Base-by-base conservation (phyloP, 2,797 vertebrate species). In the Sebastes cheni region DNA sequence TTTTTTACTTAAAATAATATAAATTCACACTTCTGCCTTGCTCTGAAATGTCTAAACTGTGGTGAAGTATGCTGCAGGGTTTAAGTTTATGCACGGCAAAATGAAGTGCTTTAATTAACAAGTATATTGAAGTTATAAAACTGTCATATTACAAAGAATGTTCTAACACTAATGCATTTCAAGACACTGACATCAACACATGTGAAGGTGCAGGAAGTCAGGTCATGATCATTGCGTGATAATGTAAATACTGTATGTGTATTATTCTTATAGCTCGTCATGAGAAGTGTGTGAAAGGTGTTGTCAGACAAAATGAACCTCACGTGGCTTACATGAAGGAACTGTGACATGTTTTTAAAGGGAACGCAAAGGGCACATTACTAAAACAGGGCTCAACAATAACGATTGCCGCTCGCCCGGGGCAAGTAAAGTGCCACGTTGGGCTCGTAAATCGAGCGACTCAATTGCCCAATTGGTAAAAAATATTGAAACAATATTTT, bases 281-380 rank as follows among this genome's bases (percentile, higher is more conserved):
- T 77, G 60, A 72, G 22, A 59, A 52, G 4, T 68, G 36, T 82
- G 67, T 82, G 83, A 89, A 80, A 62, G 52, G 29, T 42, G 22
- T 59, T 60, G 52, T 77, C 20, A 10, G 84, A 90, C 90, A 91
- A 91, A 82, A 85, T 79, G 65, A 85, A 86, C 81, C 52, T 89
- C 42, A 82, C 71, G 3, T 81, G 77, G 82, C 83, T 88, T 36
- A 70, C 54, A 79, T 86, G 75, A 87, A 87, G 85, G 79, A 67
- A 67, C 68, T 76, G 72, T 61, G 60, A 85, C 65, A 56, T 56
- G 54, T 52, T 42, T 68, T 27, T 2, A 20, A 82, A 71, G 27
- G 60, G 55, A 72, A 25, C 5, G 50, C 61, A 69, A 72, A 71
- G 34, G 30, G 36, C 59, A 64, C 16, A 32, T 61, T 72, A 3